These are phyloP conservation scores for Plagodis pulveraria DNA, from an alignment of 2,888 invertebrate genomes.

Conservation along the genomic window DNA sequence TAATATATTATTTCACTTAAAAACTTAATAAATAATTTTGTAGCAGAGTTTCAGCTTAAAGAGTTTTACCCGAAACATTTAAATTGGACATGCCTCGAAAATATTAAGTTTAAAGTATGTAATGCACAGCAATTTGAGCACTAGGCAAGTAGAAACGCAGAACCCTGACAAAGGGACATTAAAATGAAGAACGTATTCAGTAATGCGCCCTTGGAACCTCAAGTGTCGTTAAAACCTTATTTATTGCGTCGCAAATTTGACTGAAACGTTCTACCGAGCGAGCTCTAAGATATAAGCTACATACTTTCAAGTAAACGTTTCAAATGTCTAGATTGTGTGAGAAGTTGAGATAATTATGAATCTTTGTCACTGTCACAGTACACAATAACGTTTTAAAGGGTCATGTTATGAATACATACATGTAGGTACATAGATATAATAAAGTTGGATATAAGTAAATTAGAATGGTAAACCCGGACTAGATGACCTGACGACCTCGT, in stretches of 20 bases:
- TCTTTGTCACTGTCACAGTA: background rate
- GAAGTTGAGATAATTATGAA: background rate
- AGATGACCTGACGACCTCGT: no score
- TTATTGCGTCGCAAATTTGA: slow-evolving; percentile 37
- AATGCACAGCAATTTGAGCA: slow-evolving; percentile 19
- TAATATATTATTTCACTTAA: no score
- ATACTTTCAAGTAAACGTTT: slow-evolving; percentile 2
- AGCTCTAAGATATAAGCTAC: slow-evolving; percentile 18
- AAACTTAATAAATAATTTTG: no score
- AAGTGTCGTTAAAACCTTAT: slow-evolving; percentile 36
- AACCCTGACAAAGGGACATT: slow-evolving; percentile 36
- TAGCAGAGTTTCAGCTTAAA: no score
- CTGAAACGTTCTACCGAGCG: slow-evolving; percentile 20
- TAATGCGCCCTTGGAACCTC: slow-evolving; percentile 36
- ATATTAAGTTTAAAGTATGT: slow-evolving; percentile 17
- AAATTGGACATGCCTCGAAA: background rate
- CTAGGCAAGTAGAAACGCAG: slow-evolving; percentile 19
- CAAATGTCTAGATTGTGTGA: background rate
- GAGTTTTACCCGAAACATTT: no score
- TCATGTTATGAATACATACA: no score
- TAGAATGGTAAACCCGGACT: no score
- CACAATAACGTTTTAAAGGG: background rate
- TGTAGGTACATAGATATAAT: no score
- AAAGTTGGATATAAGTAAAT: no score
- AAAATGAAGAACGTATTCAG: slow-evolving; percentile 37